phyloP scores from a whole-genome alignment of 2,888 invertebrate species.

The Papilio gigon region DNA sequence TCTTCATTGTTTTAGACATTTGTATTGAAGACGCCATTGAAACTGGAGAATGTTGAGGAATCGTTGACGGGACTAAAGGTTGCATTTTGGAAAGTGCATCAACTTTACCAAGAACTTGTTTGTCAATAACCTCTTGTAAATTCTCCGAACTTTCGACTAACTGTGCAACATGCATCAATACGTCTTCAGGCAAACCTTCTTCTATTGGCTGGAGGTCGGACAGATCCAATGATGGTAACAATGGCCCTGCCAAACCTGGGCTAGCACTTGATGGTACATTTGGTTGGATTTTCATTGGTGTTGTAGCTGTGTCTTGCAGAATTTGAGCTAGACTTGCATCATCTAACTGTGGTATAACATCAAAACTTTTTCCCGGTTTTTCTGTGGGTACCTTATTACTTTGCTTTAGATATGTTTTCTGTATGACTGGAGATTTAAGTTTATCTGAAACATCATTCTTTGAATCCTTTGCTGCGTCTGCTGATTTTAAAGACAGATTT shows the following conservation, averaged over 20 bases:
- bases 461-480: constrained; percentile 49
- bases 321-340: constrained; percentile 78
- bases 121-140: constrained; percentile 87
- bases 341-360: constrained; percentile 76
- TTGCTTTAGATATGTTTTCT: constrained; percentile 60
- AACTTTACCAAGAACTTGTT: constrained; percentile 82
- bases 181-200: constrained; percentile 86
- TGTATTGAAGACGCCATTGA: constrained; percentile 27
- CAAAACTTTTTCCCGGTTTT: constrained; percentile 65
- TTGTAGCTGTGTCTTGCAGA: constrained; percentile 70
- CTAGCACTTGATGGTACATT: constrained; percentile 62
- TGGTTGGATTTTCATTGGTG: constrained; percentile 62
- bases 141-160: constrained; percentile 86
- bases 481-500: constrained; percentile 46
- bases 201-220: constrained; percentile 85
- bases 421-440: constrained; percentile 49
- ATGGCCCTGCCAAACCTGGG: constrained; percentile 77
- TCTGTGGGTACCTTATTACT: constrained; percentile 59
- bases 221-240: constrained; percentile 83
- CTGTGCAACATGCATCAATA: constrained; percentile 88
- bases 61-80: constrained; percentile 45
- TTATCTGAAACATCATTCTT: constrained; percentile 51
- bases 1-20: constrained; percentile 56
- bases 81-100: constrained; percentile 60
- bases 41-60: constrained; percentile 46